Percentiles rank a stretch among this genome's conserved stretches.
phyloP scores from a whole-genome alignment of 2,797 vertebrate genomes.

The Emys orbicularis region DNA sequence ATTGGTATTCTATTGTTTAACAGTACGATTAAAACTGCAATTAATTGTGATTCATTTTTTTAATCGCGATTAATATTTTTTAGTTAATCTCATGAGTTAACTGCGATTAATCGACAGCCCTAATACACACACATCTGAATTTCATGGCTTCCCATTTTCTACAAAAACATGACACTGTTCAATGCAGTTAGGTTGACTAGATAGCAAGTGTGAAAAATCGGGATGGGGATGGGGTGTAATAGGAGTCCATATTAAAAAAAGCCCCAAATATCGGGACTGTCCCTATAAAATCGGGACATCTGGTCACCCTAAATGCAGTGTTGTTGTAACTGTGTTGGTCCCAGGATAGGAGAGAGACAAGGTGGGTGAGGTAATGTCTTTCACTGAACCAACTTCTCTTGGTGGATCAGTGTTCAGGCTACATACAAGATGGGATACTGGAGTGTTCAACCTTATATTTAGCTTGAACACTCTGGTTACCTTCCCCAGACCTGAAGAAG shows the following conservation, averaged over 20 bases:
- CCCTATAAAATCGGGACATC: too few species aligned
- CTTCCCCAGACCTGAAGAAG: neutral
- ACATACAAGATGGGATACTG: neutral
- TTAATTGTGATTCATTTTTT: too few species aligned
- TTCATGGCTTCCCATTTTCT: neutral
- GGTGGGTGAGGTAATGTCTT: neutral
- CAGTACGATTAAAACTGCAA: too few species aligned
- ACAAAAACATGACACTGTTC: neutral
- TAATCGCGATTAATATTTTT: too few species aligned
- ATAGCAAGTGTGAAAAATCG: too few species aligned
- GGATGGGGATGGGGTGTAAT: too few species aligned
- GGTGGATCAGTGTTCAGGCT: neutral
- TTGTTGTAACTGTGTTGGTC: neutral
- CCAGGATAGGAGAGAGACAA: neutral
- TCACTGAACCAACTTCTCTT: neutral
- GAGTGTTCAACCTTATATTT: neutral
- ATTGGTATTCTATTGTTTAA: too few species aligned
- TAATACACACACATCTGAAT: neutral
- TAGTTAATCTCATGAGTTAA: too few species aligned
- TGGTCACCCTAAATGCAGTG: neutral
- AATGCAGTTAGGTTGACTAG: neutral
- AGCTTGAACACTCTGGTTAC: neutral
- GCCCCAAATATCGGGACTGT: too few species aligned
- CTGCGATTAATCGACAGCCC: too few species aligned
- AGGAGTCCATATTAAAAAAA: too few species aligned